A percentile compares a stretch with the other conserved stretches of the same genome.
Evolutionary conservation across 2,113 vertebrate genomes (phyloP).

Genomic region (Ia io): DNA sequence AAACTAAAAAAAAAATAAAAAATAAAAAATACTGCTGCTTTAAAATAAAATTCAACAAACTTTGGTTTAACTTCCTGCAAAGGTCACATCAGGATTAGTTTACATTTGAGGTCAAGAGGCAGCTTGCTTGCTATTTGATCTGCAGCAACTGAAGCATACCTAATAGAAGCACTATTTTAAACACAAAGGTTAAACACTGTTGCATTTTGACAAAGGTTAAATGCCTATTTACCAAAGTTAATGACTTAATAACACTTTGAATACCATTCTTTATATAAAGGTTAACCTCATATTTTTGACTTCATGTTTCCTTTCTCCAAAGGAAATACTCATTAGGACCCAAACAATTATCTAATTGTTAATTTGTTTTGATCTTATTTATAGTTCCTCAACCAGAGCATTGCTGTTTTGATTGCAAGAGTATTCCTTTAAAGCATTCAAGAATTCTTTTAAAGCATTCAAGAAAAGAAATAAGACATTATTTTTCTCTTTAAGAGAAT

Average conservation of each 20-base stretch:
- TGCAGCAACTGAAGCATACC: slow-evolving; percentile 63
- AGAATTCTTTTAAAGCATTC: not conserved
- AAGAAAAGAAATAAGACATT: not conserved
- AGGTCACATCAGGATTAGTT: slow-evolving; percentile 51
- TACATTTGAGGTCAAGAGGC: slow-evolving; percentile 63
- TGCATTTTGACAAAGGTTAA: slow-evolving; percentile 79
- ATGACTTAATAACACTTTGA: slow-evolving; percentile 77
- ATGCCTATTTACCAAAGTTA: slow-evolving; percentile 75
- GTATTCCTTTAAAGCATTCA: not conserved
- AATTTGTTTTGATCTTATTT: slow-evolving; percentile 73
- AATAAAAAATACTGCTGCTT: not conserved
- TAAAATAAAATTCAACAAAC: slow-evolving; percentile 60
- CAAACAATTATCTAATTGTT: slow-evolving; percentile 74
- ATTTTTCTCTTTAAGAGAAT: not conserved
- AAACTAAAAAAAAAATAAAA: not conserved
- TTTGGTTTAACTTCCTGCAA: slow-evolving; percentile 63
- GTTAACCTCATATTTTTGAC: slow-evolving; percentile 72
- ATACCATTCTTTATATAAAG: slow-evolving; percentile 77
- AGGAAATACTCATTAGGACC: slow-evolving; percentile 71
- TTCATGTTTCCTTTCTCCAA: slow-evolving; percentile 70
- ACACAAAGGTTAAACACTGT: slow-evolving; percentile 74
- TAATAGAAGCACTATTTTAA: slow-evolving; percentile 76
- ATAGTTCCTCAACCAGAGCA: slow-evolving; percentile 52
- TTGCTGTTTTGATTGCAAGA: slow-evolving; percentile 51
- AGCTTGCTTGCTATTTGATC: slow-evolving; percentile 60